These are phyloP conservation scores for Adela reaumurella DNA, from an alignment of 2,888 invertebrate species.

Conservation along the genomic window DNA sequence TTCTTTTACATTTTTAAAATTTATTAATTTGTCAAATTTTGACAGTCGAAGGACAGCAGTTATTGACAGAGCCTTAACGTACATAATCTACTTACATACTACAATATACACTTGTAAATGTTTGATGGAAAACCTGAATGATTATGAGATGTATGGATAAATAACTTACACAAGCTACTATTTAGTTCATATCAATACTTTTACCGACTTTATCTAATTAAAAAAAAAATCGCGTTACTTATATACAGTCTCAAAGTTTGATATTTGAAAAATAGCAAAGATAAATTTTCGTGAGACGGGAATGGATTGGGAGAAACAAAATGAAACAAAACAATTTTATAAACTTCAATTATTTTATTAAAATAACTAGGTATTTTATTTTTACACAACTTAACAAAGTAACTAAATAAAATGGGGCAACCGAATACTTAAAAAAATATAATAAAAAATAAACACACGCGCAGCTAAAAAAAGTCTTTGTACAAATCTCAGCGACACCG, in stretches of 20 bases:
- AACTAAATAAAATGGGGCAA: conserved; percentile 51
- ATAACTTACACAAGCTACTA: neutral
- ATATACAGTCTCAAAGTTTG: neutral
- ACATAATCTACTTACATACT: neutral
- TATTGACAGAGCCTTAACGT: no score
- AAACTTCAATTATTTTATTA: neutral
- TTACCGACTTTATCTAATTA: neutral
- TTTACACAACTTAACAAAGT: conserved; percentile 55
- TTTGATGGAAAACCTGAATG: neutral
- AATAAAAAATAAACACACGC: conserved; percentile 32
- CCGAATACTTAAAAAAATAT: conserved; percentile 17
- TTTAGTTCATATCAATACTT: neutral
- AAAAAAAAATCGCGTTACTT: neutral
- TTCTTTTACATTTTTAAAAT: no score
- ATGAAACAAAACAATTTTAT: neutral
- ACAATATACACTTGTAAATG: neutral
- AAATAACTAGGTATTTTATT: conserved; percentile 39
- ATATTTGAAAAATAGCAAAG: neutral
- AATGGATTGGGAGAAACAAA: neutral
- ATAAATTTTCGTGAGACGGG: neutral
- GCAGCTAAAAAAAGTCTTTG: conserved; percentile 15
- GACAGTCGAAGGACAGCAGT: no score
- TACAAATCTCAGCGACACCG: neutral
- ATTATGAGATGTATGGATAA: neutral
- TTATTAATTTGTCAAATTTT: no score